Evolutionary conservation across 2,888 invertebrate genomes (phyloP), one percentile per base, ranked within the genome.

Genomic region (Disparrhopalites patrizii): DNA sequence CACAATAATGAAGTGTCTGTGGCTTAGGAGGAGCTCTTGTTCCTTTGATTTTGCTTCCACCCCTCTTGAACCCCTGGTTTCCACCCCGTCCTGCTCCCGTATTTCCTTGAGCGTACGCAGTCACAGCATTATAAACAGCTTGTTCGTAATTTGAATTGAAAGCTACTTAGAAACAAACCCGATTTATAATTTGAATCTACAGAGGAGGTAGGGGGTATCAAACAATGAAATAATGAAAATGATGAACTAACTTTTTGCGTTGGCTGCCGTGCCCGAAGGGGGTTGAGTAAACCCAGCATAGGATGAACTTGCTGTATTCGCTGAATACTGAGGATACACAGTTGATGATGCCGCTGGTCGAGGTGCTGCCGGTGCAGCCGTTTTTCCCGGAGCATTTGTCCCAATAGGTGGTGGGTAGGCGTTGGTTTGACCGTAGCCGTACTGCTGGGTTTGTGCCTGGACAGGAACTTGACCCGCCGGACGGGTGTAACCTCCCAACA

Each of bases 1-100:
- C 97, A 80, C 98, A 99, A 81, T 97, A 99, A 81, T 96, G 96
- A 72, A 97, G 83, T 78, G 94, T 93, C 79, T 93, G 93, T 31
- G 93, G 91, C 77, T 93, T 91, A 20, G 93, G 92, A 65, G 92
- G 65, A 2, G 71, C 72, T 23, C 73, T 60, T 47, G 70, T 55
- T 40, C 69, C 71, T 60, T 71, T 72, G 61, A 71, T 66, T 63
- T 68, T 70, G 52, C 69, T 71, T 57, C 71, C 69, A 28, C 70
- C 68, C 13, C 55, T 61, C 23, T 67, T 65, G 62, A 79, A 80
- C 69, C 85, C 85, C 62, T 62, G 52, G 63, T 66, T 60, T 72
- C 85, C 82, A 62, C 78, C 78, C 56, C 71, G 68, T 47, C 62
- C 69, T 33, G 73, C 69, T 58, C 77, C 74, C 76, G 81, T 83